phyloP scores from a whole-genome alignment of 2,888 invertebrate species.

The Leucozona laternaria region DNA sequence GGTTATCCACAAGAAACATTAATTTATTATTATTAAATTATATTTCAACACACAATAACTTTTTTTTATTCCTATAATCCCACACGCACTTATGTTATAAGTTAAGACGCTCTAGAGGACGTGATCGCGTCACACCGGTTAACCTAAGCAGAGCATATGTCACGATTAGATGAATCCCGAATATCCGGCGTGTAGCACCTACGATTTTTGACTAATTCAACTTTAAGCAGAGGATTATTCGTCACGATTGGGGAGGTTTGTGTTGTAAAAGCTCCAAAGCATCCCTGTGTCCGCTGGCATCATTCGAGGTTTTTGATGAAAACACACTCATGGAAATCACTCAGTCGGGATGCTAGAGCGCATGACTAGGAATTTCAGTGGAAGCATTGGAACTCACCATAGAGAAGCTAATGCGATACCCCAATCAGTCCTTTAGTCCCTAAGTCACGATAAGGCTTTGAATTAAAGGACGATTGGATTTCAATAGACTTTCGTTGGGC shows the following conservation, averaged over 20 bases:
- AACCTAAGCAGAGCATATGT: conserved; percentile 58
- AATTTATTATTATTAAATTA: neutral
- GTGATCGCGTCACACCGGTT: conserved; percentile 64
- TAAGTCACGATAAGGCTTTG: conserved; percentile 39
- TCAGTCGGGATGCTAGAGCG: conserved; percentile 34
- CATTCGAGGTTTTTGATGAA: neutral
- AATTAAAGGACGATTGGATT: conserved; percentile 64
- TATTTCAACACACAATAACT: neutral
- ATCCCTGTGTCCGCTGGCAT: conserved; percentile 43
- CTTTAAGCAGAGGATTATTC: conserved; percentile 75
- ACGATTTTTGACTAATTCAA: conserved; percentile 75
- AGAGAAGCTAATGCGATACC: conserved; percentile 29
- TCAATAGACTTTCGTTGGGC: conserved; percentile 67
- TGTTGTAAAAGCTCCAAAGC: conserved; percentile 64
- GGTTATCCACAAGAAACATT: conserved; percentile 2
- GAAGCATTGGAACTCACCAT: conserved; percentile 64
- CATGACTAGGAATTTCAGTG: conserved; percentile 33
- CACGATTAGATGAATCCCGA: conserved; percentile 67
- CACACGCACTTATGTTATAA: conserved; percentile 16
- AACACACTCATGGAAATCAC: conserved; percentile 41
- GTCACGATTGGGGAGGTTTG: conserved; percentile 70
- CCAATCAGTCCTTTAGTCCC: conserved; percentile 22
- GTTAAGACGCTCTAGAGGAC: conserved; percentile 21
- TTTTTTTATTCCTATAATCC: conserved; percentile 13
- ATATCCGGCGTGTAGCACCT: conserved; percentile 74